Evolutionary conservation across 2,888 invertebrate species (phyloP), one percentile per base, ranked within the genome.

Genomic region (Tiphia femorata): DNA sequence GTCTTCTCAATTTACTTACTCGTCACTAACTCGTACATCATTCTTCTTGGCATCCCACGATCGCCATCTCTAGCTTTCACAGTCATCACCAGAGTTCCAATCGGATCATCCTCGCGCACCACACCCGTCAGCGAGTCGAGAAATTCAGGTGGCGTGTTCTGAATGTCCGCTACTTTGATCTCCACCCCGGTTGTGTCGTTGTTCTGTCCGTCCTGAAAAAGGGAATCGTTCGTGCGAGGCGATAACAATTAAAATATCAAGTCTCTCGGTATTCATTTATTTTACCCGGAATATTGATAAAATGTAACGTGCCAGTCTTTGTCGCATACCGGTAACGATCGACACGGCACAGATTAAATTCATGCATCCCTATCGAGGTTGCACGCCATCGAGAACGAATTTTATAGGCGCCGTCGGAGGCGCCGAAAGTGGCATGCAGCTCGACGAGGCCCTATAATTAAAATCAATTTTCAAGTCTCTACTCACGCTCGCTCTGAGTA

Each of bases 81-180:
- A 0, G 90, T 91, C 84, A 95, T 88, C 0, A 93, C 92, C 35
- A 92, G 84, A 0, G 93, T 92, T 8, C 94, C 95, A 30, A 96
- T 94, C 0, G 92, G 90, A 51, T 92, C 93, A 74, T 95, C 93
- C 80, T 96, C 96, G 19, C 88, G 86, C 25, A 95, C 87, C 19
- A 94, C 90, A 0, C 92, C 92, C 10, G 91, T 91, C 49, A 95
- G 85, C 0, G 94, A 89, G 0, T 94, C 94, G 41, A 90, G 88
- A 84, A 96, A 96, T 49, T 91, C 88, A 0, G 96, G 96, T 0
- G 95, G 93, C 0, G 90, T 91, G 81, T 96, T 94, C 85, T 96
- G 96, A 0, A 95, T 90, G 78, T 96, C 95, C 58, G 89, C 87
- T 0, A 96, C 91, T 63, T 91, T 90, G 20, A 95, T 89, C 74